A percentile compares a stretch with the other conserved stretches of the same genome.
Conservation (phyloP, 2,113 vertebrate genomes). For the Acanthochromis polyacanthus region DNA sequence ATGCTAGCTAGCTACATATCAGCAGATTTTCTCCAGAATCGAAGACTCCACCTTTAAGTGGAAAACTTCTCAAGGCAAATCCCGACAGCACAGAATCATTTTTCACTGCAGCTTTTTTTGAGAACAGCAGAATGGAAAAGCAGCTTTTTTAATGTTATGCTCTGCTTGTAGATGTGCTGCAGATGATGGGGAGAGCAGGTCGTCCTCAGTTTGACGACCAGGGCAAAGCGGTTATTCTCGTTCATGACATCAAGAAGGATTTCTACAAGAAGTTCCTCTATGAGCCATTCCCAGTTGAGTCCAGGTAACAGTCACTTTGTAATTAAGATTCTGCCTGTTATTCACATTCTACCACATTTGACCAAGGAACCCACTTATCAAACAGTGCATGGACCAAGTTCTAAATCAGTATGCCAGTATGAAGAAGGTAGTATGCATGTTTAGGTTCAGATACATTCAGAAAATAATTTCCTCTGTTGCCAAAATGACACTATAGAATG, state of each 20-base stretch:
- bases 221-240: constrained; percentile 98
- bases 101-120: too few relatives aligned
- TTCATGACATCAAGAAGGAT: constrained; percentile 99
- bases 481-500: constrained; percentile 46
- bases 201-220: constrained; percentile 98
- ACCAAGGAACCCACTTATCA: too few relatives aligned
- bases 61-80: too few relatives aligned
- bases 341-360: too few relatives aligned
- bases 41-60: too few relatives aligned
- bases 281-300: constrained; percentile 98
- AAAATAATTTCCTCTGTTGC: constrained; percentile 33
- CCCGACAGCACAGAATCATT: too few relatives aligned
- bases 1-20: too few relatives aligned
- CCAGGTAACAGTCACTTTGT: constrained; percentile 86
- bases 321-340: too few relatives aligned
- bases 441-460: constrained; percentile 46
- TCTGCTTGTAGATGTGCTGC: constrained; percentile 91
- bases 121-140: too few relatives aligned
- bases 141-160: background rate
- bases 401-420: background rate
- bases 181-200: constrained; percentile 99
- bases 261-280: constrained; percentile 99
- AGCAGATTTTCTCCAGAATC: too few relatives aligned
- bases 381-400: background rate
- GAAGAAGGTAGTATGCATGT: background rate